Percentiles rank a stretch among this genome's conserved stretches.
These are phyloP conservation scores for Hyperoplus lanceolatus DNA, from an alignment of 2,797 vertebrate genomes.

Conservation along the genomic window DNA sequence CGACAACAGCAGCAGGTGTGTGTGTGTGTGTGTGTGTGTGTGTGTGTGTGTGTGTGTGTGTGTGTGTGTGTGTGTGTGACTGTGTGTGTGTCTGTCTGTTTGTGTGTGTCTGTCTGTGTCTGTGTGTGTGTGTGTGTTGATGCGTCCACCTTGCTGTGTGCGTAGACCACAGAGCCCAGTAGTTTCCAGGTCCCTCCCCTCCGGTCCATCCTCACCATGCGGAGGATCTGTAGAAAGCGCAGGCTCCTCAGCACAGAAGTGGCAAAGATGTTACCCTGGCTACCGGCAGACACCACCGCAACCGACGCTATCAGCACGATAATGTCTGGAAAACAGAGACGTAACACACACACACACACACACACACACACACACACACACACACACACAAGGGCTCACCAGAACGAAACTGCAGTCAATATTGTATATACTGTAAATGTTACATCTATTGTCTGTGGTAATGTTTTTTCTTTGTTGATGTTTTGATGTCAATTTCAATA, in stretches of 20 bases:
- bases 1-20: not conserved
- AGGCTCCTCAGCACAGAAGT: constrained; percentile 97
- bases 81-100: not conserved
- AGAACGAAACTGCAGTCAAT: not conserved
- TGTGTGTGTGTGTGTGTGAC: too few species aligned
- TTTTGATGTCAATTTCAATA: too few species aligned
- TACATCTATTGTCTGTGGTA: too few species aligned
- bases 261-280: constrained; percentile 98
- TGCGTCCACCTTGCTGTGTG: constrained; percentile 94
- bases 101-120: not conserved
- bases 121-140: not conserved
- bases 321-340: constrained; percentile 87
- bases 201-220: constrained; percentile 99
- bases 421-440: not conserved
- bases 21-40: not conserved
- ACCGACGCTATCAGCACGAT: constrained; percentile 98
- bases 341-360: constrained; percentile 10
- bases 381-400: not conserved
- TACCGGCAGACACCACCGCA: constrained; percentile 97
- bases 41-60: too few species aligned
- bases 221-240: constrained; percentile 97
- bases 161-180: constrained; percentile 97
- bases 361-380: not conserved
- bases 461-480: too few species aligned
- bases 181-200: constrained; percentile 99